Evolutionary conservation across 64 coral and sea anemone species (phyloP).

Genomic region (Montipora capricornis): DNA sequence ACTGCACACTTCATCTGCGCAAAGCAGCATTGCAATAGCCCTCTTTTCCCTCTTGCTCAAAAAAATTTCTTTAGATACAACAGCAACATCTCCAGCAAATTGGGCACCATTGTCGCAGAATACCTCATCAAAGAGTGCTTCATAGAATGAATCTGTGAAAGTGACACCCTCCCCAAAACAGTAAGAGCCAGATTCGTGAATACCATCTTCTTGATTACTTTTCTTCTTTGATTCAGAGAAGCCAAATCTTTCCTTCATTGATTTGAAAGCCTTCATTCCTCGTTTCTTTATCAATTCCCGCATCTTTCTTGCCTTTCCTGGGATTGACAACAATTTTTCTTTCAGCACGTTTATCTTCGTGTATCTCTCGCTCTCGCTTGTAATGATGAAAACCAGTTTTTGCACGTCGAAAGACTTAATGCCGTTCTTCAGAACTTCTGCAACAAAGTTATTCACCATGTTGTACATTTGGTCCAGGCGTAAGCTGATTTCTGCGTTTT

Average conservation of each 20-base stretch:
- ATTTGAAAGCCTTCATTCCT: slow-evolving; percentile 33
- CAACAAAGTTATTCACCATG: slow-evolving; percentile 68
- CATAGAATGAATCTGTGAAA: slow-evolving; percentile 61
- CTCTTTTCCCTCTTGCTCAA: slow-evolving; percentile 69
- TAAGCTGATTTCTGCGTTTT: slow-evolving; percentile 40
- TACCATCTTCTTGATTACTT: slow-evolving; percentile 53
- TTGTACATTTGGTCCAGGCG: slow-evolving; percentile 54
- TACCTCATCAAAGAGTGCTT: slow-evolving; percentile 68
- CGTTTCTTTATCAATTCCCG: slow-evolving; percentile 34
- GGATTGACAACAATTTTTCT: slow-evolving; percentile 43
- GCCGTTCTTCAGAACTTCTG: slow-evolving; percentile 50
- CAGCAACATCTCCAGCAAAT: slow-evolving; percentile 58
- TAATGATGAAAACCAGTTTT: slow-evolving; percentile 65
- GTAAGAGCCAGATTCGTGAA: slow-evolving; percentile 55
- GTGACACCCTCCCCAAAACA: slow-evolving; percentile 62
- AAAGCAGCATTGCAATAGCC: slow-evolving; percentile 61
- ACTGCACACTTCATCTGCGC: slow-evolving; percentile 35
- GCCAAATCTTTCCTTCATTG: slow-evolving; percentile 60
- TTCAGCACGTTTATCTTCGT: slow-evolving; percentile 53
- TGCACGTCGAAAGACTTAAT: slow-evolving; percentile 55
- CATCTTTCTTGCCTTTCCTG: slow-evolving; percentile 39
- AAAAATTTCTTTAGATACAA: slow-evolving; percentile 46
- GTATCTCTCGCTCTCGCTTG: slow-evolving; percentile 60
- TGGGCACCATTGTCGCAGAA: slow-evolving; percentile 40
- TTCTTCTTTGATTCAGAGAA: slow-evolving; percentile 61